Conservation (phyloP, 1,140 invertebrate genomes). For the Euborellia annulipes region DNA sequence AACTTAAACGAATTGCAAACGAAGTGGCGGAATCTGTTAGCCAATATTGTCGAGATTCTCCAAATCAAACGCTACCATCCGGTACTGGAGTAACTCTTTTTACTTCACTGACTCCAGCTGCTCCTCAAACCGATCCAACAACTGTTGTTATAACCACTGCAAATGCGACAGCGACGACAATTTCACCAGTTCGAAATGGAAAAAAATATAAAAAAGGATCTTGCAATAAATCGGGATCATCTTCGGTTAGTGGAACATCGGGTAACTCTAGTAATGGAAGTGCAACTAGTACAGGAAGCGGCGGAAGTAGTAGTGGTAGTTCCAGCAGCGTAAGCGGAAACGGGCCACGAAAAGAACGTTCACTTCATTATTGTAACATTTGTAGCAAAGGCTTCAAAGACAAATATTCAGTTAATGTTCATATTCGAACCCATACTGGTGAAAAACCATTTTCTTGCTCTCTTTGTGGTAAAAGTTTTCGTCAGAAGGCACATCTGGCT, state of each 20-base stretch:
- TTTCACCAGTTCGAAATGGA: constrained; percentile 18
- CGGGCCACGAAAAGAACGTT: constrained; percentile 52
- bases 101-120: too few species aligned
- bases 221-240: too few species aligned
- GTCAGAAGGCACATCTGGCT: constrained; percentile 91
- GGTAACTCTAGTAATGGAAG: too few species aligned
- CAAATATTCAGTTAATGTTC: constrained; percentile 84
- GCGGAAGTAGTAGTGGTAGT: too few species aligned
- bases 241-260: too few species aligned
- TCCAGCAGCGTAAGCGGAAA: constrained; percentile 8
- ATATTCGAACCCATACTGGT: constrained; percentile 78
- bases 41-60: constrained; percentile 38
- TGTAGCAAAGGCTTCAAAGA: constrained; percentile 88
- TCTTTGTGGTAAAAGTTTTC: constrained; percentile 75
- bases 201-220: too few species aligned
- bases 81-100: constrained; percentile 7
- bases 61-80: constrained; percentile 33
- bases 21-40: constrained; percentile 23
- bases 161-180: constrained; percentile 17
- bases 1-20: constrained; percentile 35
- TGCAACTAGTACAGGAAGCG: too few species aligned
- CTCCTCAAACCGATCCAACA: constrained; percentile 23
- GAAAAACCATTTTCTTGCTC: constrained; percentile 83
- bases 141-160: constrained; percentile 26
- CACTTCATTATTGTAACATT: constrained; percentile 76